Evolutionary conservation across 2,888 invertebrate species (phyloP).

Genomic region (Nemapogon koenigi): DNA sequence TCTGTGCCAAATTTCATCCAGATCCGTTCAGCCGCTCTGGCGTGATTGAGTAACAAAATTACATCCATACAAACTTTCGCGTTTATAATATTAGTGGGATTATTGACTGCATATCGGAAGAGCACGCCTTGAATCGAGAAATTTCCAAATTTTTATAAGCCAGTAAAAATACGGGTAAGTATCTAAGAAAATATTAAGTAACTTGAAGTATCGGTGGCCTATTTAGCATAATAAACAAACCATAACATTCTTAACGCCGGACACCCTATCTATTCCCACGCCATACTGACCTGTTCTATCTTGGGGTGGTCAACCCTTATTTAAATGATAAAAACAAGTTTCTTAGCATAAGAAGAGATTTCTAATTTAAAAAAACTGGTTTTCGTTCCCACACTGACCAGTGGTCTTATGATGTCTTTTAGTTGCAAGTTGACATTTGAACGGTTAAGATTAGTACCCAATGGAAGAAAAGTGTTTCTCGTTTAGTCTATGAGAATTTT

Average conservation of each 20-base stretch:
- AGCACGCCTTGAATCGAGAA: too few relatives aligned
- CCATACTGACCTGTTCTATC: slow-evolving; percentile 1
- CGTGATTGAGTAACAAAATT: too few relatives aligned
- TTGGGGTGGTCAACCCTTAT: slow-evolving; percentile 22
- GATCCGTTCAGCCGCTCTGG: too few relatives aligned
- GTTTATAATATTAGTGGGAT: too few relatives aligned
- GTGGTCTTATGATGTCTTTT: slow-evolving; percentile 18
- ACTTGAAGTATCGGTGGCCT: too few relatives aligned
- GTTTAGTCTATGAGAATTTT: slow-evolving; percentile 1
- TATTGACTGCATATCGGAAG: too few relatives aligned
- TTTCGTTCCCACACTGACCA: slow-evolving; percentile 32
- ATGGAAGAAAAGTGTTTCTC: neutral
- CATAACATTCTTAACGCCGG: slow-evolving; percentile 3
- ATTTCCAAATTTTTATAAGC: too few relatives aligned
- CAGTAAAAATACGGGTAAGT: too few relatives aligned
- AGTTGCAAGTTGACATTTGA: slow-evolving; percentile 21
- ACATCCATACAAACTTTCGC: too few relatives aligned
- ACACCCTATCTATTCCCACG: slow-evolving; percentile 7
- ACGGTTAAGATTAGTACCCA: slow-evolving; percentile 20
- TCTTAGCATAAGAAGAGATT: slow-evolving; percentile 18
- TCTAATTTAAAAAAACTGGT: slow-evolving; percentile 25
- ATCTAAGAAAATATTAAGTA: too few relatives aligned
- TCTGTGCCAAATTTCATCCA: too few relatives aligned
- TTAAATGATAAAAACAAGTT: slow-evolving; percentile 26
- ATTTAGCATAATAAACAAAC: too few relatives aligned